Conservation (phyloP, 2,888 invertebrate genomes). For the Therioaphis trifolii region DNA sequence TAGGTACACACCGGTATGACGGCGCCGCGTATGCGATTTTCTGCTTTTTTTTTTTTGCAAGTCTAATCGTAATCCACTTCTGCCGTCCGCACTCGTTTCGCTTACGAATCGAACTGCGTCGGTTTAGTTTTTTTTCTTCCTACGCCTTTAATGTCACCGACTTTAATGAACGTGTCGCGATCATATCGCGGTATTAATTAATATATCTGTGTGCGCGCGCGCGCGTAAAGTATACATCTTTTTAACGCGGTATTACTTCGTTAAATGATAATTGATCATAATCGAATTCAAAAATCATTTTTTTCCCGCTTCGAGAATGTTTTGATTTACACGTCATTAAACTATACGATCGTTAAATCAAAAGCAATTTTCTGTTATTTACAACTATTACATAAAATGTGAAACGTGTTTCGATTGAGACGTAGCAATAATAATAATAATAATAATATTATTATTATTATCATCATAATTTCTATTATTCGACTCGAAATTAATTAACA, state of each 20-base stretch:
- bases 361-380: slow-evolving; percentile 27
- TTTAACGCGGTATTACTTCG: neutral
- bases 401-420: slow-evolving; percentile 32
- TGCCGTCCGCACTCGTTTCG: neutral
- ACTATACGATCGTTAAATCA: slow-evolving; percentile 16
- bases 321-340: slow-evolving; percentile 38
- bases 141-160: too few relatives aligned
- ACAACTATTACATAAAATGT: slow-evolving; percentile 3
- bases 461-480: too few relatives aligned
- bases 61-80: too few relatives aligned
- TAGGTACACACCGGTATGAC: too few relatives aligned
- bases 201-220: neutral
- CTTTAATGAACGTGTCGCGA: neutral
- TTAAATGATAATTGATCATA: slow-evolving; percentile 12
- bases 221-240: neutral
- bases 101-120: neutral
- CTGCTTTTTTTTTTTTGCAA: neutral
- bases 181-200: neutral
- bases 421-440: too few relatives aligned
- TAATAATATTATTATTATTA: too few relatives aligned
- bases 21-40: neutral
- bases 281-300: neutral
- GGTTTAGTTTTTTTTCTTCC: neutral
- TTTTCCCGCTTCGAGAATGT: too few relatives aligned
- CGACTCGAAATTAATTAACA: neutral